Conservation (phyloP, 2,797 vertebrate species). For the Platalea minor region DNA sequence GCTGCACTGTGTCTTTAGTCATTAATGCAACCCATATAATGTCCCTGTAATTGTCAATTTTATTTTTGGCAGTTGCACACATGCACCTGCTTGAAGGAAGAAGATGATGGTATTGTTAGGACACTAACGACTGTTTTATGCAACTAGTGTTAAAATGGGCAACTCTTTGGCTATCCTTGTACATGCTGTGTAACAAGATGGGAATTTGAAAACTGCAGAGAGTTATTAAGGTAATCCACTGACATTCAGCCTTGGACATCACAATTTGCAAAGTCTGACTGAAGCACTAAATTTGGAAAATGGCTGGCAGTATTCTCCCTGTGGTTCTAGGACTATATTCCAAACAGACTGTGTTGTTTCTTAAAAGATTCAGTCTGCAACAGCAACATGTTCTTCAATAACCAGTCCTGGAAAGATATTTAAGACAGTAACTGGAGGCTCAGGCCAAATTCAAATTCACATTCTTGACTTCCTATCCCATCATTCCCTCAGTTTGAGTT, state of each 20-base stretch:
- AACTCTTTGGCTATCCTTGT: neutral
- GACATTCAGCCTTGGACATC: neutral
- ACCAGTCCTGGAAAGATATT: neutral
- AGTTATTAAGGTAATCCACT: neutral
- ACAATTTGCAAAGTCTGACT: neutral
- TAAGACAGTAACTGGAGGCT: neutral
- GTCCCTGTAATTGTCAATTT: neutral
- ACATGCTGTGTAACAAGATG: neutral
- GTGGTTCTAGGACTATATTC: neutral
- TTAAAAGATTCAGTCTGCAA: neutral
- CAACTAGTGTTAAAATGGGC: neutral
- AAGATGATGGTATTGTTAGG: neutral
- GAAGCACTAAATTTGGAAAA: neutral
- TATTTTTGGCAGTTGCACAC: neutral
- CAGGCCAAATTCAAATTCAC: neutral
- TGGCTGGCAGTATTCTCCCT: neutral
- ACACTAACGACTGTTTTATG: neutral
- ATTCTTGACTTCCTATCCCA: neutral
- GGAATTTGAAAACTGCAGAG: conserved; percentile 1
- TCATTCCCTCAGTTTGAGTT: neutral
- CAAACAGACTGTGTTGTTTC: neutral
- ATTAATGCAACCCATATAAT: neutral
- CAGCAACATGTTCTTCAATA: neutral
- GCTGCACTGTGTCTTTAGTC: neutral
- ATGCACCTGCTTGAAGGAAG: neutral